These are phyloP conservation scores for Orientallactaga bullata DNA, from an alignment of 2,113 vertebrate genomes.

Conservation along the genomic window DNA sequence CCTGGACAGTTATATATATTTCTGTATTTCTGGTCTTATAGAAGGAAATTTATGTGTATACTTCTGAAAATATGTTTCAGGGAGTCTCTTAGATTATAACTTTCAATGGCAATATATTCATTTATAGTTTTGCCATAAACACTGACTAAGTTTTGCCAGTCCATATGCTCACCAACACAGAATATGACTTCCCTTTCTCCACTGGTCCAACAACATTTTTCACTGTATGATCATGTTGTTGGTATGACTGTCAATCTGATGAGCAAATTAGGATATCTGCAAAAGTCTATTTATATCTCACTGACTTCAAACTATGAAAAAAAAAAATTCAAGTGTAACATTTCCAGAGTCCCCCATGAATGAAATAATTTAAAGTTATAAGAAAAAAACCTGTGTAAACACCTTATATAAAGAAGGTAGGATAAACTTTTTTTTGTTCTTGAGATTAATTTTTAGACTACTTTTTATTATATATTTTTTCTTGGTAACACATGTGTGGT, in stretches of 20 bases:
- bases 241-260: background rate
- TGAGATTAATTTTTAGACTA: background rate
- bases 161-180: background rate
- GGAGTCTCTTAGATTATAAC: background rate
- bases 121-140: background rate
- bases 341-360: background rate
- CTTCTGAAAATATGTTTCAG: slow-evolving; percentile 1
- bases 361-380: background rate
- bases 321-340: background rate
- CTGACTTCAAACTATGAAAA: background rate
- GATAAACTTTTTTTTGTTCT: background rate
- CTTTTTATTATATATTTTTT: background rate
- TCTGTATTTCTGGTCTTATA: background rate
- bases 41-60: background rate
- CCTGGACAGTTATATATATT: background rate
- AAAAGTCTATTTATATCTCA: background rate
- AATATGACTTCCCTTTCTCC: background rate
- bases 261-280: background rate
- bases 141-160: background rate
- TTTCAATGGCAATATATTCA: background rate
- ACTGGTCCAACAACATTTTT: background rate
- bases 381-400: background rate
- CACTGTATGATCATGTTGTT: background rate
- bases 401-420: background rate
- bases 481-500: background rate